Evolutionary conservation across 2,797 vertebrate genomes (phyloP).

Genomic region (Tangara arthus): DNA sequence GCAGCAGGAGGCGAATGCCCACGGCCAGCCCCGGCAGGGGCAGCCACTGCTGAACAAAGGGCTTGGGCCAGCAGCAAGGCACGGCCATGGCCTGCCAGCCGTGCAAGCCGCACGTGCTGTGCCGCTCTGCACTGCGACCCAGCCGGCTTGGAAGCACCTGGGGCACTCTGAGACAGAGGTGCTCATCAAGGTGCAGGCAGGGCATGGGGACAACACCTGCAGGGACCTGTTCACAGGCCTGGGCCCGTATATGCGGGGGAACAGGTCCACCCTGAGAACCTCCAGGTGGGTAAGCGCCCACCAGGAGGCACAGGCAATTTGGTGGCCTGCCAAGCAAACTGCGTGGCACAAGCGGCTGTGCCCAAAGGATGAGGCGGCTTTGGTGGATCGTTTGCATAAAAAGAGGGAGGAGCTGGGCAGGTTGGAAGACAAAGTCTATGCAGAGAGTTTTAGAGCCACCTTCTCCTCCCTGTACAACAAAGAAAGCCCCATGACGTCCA

Average conservation of each 20-base stretch:
- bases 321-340: neutral
- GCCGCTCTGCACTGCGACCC: fast-evolving
- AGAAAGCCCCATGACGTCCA: neutral
- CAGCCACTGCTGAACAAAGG: neutral
- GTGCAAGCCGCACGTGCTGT: fast-evolving
- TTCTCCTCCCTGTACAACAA: neutral
- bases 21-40: too few species aligned
- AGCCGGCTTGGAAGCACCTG: fast-evolving
- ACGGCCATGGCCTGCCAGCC: neutral
- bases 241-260: neutral
- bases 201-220: neutral
- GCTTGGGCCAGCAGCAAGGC: neutral
- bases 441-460: neutral
- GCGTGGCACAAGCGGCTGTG: fast-evolving
- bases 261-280: neutral
- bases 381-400: fast-evolving
- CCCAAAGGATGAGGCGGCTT: neutral
- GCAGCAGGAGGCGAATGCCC: too few species aligned
- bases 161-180: neutral
- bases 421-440: neutral
- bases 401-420: neutral
- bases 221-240: neutral
- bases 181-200: too few species aligned
- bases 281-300: neutral
- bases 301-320: neutral